Evolutionary conservation across 64 coral and sea anemone species (phyloP), one percentile per base, ranked within the genome.

Genomic region (Catalaphyllia jardinei): DNA sequence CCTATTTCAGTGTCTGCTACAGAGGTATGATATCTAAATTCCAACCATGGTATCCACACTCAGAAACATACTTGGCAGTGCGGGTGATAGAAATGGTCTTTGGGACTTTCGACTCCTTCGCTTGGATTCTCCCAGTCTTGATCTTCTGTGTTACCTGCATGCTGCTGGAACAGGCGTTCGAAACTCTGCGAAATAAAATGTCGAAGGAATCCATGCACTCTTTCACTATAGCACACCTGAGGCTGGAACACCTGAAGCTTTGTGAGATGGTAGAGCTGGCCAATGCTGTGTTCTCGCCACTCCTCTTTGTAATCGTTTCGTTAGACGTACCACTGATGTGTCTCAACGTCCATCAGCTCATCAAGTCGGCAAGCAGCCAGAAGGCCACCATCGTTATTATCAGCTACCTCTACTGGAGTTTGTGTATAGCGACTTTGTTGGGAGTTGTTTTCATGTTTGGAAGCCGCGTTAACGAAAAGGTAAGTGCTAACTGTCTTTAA

Each of bases 131-230:
- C 1, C 79, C 79, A 63, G 16, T 30, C 8, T 29, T 63, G 17
- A 10, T 82, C 29, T 65, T 63, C 57, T 60, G 79, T 14, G 29
- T 64, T 10, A 82, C 57, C 31, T 82, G 79, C 30, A 62, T 82
- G 29, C 22, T 82, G 18, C 57, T 82, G 27, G 79, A 62, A 82
- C 16, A 10, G n/a, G 29, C n/a, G 65, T 69, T 69, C 65, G 25
- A 24, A n/a, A 69, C 4, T 25, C 25, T 25, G 22, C n/a, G n/a
- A 27, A 69, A 69, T 1, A 24, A 69, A 25, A 27, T 69, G 10
- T 69, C 65, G 0, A 27, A 69, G 9, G 25, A 27, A 25, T 69
- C 25, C 4, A 29, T 69, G n/a, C 65, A 25, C n/a, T 10, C 65
- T 5, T 69, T 69, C 9, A 29, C 22, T 0, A 69, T 69, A 20